Base-by-base conservation (phyloP, 2,797 vertebrate species). In the Epinephelus awoara region DNA sequence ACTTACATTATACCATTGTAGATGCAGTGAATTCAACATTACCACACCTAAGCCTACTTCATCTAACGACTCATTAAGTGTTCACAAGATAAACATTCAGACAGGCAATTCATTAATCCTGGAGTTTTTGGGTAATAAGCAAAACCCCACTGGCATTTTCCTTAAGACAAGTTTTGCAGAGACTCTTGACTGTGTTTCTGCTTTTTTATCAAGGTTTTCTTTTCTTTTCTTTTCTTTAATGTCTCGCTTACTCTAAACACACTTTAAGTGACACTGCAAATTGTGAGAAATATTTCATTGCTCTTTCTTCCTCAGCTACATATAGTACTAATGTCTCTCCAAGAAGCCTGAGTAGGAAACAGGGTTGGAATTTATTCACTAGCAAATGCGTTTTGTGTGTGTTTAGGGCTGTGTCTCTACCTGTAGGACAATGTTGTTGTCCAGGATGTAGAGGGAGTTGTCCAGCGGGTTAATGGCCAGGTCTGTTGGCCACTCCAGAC, bases 401-500 rank as follows among this genome's bases (percentile, higher is more conserved):
- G 55, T 50, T 46, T 6, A 11, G 1, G 0, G 13, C 0, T 13
- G n/a, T 63, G 44, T 75, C 34, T 76, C 3, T 85, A 94, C 94
- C 94, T 95, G 95, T 2, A 95, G 83, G 62, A 99, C 98, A 1
- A 99, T 99, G 93, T 99, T 99, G 95, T 99, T 99, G 95, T 99
- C 98, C 87, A 99, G 95, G 75, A 99, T 96, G 54, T 98, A 99
- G 52, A 99, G 94, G 0, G 98, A 99, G 87, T 99, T 98, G 92
- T 99, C 98, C 87, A 99, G 92, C 1, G 98, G 98, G 91, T 98
- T 99, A 83, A 99, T 95, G 5, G 97, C 95, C 71, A 99, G 96
- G 88, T 98, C 98, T 74, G 98, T 99, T 1, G 98, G 98, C 98
- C 98, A 99, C 89, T 99, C 98, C 80, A 99, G 94, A 34, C 97